Conservation (phyloP, 2,888 invertebrate species). For the Amblyjoppa proteus region DNA sequence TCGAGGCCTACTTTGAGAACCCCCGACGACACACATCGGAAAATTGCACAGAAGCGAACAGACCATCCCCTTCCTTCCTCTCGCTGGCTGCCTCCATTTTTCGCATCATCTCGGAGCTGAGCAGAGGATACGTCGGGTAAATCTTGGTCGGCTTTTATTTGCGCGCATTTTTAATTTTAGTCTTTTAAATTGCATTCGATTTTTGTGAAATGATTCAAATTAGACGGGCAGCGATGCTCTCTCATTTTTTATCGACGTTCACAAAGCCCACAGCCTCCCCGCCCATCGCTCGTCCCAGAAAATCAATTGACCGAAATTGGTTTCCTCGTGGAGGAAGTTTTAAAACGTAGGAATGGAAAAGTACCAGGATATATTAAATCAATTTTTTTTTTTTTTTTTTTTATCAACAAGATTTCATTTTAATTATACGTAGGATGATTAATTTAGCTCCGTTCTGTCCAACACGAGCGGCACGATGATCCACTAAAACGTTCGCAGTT, state of each 20-base stretch:
- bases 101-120: constrained; percentile 31
- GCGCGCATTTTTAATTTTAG: too few species aligned
- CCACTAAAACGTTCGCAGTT: constrained; percentile 21
- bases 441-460: constrained; percentile 16
- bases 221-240: too few species aligned
- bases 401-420: background rate
- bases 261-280: too few species aligned
- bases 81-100: constrained; percentile 33
- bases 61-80: constrained; percentile 47
- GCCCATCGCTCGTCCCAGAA: too few species aligned
- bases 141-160: background rate
- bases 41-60: constrained; percentile 74
- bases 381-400: background rate
- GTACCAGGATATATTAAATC: background rate
- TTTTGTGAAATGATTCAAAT: too few species aligned
- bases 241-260: too few species aligned
- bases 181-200: too few species aligned
- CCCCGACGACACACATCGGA: constrained; percentile 74
- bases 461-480: background rate
- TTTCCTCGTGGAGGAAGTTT: too few species aligned
- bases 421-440: constrained; percentile 6
- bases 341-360: too few species aligned
- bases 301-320: too few species aligned
- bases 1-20: constrained; percentile 75
- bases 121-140: constrained; percentile 35